Evolutionary conservation across 2,113 vertebrate species (phyloP).

Genomic region (Tetraodon nigroviridis): DNA sequence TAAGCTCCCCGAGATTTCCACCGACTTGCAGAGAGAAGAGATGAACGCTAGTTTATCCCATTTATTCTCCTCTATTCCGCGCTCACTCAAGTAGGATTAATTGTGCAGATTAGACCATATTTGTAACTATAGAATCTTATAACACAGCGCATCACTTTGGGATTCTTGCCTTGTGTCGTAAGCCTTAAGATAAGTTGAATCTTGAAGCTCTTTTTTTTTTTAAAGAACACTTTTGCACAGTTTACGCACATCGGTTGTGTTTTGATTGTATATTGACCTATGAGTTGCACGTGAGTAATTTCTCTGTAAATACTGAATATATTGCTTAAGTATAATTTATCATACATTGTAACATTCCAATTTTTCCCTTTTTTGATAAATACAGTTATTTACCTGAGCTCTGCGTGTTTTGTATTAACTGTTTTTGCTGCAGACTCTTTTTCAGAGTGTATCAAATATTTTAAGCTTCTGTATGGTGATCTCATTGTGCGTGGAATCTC

Average conservation of each 20-base stretch:
- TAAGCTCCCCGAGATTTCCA: constrained; percentile 42
- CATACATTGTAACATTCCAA: constrained; percentile 74
- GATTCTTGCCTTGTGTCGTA: constrained; percentile 52
- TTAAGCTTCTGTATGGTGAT: constrained; percentile 33
- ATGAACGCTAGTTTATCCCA: constrained; percentile 14
- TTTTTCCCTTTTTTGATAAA: constrained; percentile 46
- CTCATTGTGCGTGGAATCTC: constrained; percentile 56
- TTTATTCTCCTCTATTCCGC: constrained; percentile 26
- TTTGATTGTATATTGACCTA: constrained; percentile 61
- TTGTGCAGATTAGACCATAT: constrained; percentile 34
- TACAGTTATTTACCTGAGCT: constrained; percentile 53
- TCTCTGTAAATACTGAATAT: constrained; percentile 57
- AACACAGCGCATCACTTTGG: constrained; percentile 25
- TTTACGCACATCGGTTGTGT: constrained; percentile 26
- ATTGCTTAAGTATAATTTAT: constrained; percentile 63
- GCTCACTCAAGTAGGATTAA: constrained; percentile 16
- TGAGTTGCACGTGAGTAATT: constrained; percentile 63
- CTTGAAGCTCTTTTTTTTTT: constrained; percentile 36
- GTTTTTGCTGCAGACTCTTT: constrained; percentile 11
- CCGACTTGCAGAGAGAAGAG: constrained; percentile 39
- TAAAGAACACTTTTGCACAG: constrained; percentile 54
- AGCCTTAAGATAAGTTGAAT: constrained; percentile 63
- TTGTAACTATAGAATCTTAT: constrained; percentile 32
- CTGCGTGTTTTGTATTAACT: constrained; percentile 34
- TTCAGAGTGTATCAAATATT: constrained; percentile 40